Evolutionary conservation across 2,888 invertebrate genomes (phyloP).

Genomic region (Ornithoptera alexandrae): DNA sequence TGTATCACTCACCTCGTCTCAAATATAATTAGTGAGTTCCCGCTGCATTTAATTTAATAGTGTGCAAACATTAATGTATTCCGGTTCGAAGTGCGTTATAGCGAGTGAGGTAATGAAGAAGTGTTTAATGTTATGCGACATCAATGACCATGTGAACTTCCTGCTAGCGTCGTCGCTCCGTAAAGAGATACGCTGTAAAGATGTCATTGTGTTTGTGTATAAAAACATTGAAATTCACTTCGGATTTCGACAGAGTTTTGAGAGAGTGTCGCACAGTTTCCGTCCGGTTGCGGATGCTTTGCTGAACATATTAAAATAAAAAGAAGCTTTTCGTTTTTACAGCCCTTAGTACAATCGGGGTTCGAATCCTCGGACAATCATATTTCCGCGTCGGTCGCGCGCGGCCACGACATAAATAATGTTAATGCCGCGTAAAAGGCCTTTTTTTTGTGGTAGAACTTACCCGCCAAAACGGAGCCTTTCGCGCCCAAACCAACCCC

Average conservation of each 20-base stretch:
- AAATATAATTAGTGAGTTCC: no score
- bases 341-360: constrained; percentile 31
- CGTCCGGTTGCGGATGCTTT: constrained; percentile 7
- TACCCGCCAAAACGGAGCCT: constrained; percentile 65
- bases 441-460: constrained; percentile 60
- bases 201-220: neutral
- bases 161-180: no score
- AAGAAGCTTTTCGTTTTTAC: constrained; percentile 16
- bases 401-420: constrained; percentile 63
- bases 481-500: constrained; percentile 56
- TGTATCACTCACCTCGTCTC: no score
- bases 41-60: no score
- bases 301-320: constrained; percentile 21
- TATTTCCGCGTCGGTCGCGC: constrained; percentile 37
- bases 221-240: constrained; percentile 15
- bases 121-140: no score
- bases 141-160: no score
- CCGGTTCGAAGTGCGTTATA: no score
- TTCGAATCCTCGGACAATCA: constrained; percentile 30
- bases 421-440: constrained; percentile 70
- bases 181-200: neutral
- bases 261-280: constrained; percentile 27
- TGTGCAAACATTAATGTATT: no score
- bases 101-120: no score
- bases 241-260: constrained; percentile 13